Evolutionary conservation across 2,113 vertebrate species (phyloP).

Genomic region (Trichomycterus rosablanca): DNA sequence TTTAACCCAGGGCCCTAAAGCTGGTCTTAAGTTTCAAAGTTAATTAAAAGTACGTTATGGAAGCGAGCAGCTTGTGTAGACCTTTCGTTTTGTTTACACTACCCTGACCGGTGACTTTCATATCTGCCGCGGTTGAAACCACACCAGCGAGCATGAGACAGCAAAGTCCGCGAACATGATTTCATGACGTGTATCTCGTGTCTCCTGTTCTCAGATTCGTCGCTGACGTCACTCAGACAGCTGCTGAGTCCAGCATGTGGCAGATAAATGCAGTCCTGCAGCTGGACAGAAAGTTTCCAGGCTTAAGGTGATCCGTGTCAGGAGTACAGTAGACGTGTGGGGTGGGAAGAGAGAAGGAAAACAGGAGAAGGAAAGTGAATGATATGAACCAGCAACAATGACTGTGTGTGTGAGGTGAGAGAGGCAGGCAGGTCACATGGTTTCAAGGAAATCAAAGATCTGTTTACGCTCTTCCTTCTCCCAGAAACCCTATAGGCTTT

Average conservation of each 20-base stretch:
- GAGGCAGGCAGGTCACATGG: constrained; percentile 56
- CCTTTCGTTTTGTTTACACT: no score
- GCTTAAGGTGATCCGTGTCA: background rate
- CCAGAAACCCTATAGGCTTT: constrained; percentile 26
- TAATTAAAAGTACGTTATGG: no score
- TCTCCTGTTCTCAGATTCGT: background rate
- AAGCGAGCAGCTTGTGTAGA: no score
- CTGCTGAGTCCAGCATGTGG: background rate
- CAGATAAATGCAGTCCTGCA: background rate
- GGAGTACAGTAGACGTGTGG: no score
- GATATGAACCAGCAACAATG: constrained; percentile 17
- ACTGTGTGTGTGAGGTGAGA: constrained; percentile 14
- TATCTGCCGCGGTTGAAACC: no score
- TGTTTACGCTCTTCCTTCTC: constrained; percentile 52
- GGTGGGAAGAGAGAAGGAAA: constrained; percentile 5
- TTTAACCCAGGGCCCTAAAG: no score
- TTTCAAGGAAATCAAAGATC: constrained; percentile 61
- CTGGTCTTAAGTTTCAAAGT: no score
- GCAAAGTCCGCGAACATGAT: no score
- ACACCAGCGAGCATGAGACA: no score
- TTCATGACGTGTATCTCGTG: no score
- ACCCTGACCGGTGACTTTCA: no score
- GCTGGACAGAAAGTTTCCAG: background rate
- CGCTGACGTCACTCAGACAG: background rate
- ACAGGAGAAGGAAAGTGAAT: constrained; percentile 13